Base-by-base conservation (phyloP, 2,797 vertebrate species). In the Peromyscus attwateri region DNA sequence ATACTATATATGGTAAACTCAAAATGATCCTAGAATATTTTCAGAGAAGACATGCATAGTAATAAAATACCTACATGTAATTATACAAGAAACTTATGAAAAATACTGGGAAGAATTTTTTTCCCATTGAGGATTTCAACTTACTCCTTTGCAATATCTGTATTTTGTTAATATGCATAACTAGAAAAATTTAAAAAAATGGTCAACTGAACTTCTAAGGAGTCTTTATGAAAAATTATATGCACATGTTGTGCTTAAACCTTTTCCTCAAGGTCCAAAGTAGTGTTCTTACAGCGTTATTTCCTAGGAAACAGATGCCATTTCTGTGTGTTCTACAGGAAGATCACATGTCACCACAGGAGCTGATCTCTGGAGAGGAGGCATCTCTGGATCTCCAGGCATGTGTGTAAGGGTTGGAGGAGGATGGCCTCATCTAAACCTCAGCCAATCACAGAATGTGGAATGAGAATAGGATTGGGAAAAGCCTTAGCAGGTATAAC, bases 21-120 rank as follows among this genome's bases (percentile, higher is more conserved):
- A 91, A 93, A 93, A 92, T 73, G 94, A 87, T 46, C 89, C 27
- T 68, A 73, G 2, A 57, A 11, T 83, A 87, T 87, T 97, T 97
- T 92, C 87, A 92, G 64, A 93, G 68, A 95, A 94, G 37, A 60
- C 6, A 92, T 94, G 46, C 29, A 85, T 4, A 91, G 16, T 52
- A n/a, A 90, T 43, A 52, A 46, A 60, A 66, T 31, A 81, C 9
- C 11, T 91, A 40, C 19, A 68, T 73, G 11, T 84, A 92, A 92
- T 57, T 92, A 92, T 49, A 8, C 23, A 95, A 87, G n/a, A 95
- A 95, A 81, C 46, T 92, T 91, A 77, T 83, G 9, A 93, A 87
- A 91, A 76, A 17, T 64, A 96, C 2, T 94, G 13, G 71, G 95
- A 92, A 77, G 29, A 92, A 25, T 27, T 43, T 43, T 70, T 66